phyloP scores from a whole-genome alignment of 2,888 invertebrate genomes.

The Bombylius discolor region DNA sequence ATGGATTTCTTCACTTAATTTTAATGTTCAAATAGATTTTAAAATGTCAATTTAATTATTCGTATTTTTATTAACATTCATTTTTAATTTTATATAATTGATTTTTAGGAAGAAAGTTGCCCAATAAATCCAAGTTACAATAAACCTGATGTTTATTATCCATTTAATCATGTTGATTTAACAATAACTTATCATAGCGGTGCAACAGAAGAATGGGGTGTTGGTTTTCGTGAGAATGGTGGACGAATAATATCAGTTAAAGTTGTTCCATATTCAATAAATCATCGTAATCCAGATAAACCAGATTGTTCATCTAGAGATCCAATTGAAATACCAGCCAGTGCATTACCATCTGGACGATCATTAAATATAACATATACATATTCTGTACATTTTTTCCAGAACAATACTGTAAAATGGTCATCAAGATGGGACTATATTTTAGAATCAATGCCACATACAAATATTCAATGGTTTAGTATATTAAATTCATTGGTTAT shows the following conservation, averaged over 20 bases:
- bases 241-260: slow-evolving; percentile 80
- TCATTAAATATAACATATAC: slow-evolving; percentile 63
- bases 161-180: slow-evolving; percentile 95
- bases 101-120: slow-evolving; percentile 39
- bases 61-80: background rate
- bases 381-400: slow-evolving; percentile 70
- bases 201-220: slow-evolving; percentile 74
- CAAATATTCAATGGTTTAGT: slow-evolving; percentile 98
- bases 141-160: slow-evolving; percentile 65
- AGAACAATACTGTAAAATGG: slow-evolving; percentile 84
- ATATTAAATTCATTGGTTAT: slow-evolving; percentile 96
- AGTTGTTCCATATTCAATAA: slow-evolving; percentile 48
- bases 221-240: slow-evolving; percentile 59
- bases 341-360: slow-evolving; percentile 38
- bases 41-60: background rate
- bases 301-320: slow-evolving; percentile 42
- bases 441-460: slow-evolving; percentile 93
- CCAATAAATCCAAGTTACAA: slow-evolving; percentile 45
- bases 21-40: background rate
- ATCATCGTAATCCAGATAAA: slow-evolving; percentile 38
- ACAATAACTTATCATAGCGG: slow-evolving; percentile 89
- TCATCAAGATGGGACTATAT: slow-evolving; percentile 99
- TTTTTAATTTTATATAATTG: background rate
- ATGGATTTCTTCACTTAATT: too few relatives aligned
- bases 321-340: slow-evolving; percentile 58